Conservation (phyloP, 2,797 vertebrate species). For the Xenentodon cancila region DNA sequence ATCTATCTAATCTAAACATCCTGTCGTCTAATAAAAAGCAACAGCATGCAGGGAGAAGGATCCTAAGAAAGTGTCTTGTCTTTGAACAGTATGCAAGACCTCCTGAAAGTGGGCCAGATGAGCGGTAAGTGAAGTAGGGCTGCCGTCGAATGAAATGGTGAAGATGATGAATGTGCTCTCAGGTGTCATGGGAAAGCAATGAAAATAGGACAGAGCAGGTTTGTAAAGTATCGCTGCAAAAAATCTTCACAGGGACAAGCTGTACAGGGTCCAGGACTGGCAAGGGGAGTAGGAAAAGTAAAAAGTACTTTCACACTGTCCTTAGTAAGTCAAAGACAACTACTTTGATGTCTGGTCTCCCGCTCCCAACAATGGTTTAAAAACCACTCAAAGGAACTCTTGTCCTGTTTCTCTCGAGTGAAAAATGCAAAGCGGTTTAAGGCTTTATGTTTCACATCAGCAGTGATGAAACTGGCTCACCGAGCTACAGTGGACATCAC, state of each 20-base stretch:
- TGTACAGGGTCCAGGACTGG: constrained; percentile 25
- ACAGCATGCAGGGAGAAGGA: constrained; percentile 17
- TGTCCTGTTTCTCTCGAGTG: too few species aligned
- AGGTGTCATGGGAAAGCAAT: constrained; percentile 76
- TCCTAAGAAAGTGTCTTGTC: constrained; percentile 65
- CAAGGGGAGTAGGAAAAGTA: constrained; percentile 2
- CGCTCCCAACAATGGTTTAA: too few species aligned
- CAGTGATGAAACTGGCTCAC: too few species aligned
- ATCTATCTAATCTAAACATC: constrained; percentile 9
- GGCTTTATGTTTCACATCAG: too few species aligned
- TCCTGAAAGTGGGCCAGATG: constrained; percentile 81
- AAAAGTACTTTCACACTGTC: constrained; percentile 29
- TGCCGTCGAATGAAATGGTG: constrained; percentile 71
- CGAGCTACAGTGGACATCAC: too few species aligned
- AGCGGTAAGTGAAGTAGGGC: constrained; percentile 74
- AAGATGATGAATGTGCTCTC: constrained; percentile 83
- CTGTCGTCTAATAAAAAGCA: constrained; percentile 4
- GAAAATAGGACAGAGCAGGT: constrained; percentile 79
- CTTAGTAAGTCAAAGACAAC: constrained; percentile 6
- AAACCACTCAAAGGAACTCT: too few species aligned
- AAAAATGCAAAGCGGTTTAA: too few species aligned
- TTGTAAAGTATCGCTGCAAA: constrained; percentile 55
- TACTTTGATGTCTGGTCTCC: constrained; percentile 16
- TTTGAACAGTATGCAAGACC: constrained; percentile 71
- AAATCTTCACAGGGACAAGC: constrained; percentile 41